Evolutionary conservation across 1,140 invertebrate species (phyloP).

Genomic region (Neodiprion virginianus): DNA sequence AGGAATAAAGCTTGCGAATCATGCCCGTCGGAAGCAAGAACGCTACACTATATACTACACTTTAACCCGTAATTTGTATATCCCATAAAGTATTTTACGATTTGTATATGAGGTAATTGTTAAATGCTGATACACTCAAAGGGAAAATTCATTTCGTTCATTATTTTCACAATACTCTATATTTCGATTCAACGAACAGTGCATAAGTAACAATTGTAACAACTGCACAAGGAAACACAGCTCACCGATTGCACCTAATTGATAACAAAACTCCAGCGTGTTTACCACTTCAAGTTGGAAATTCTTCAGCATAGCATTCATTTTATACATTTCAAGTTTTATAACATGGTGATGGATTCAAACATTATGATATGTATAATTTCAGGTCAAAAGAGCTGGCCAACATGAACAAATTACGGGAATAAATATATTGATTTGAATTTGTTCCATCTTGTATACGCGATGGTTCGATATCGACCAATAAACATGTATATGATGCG

Average conservation of each 20-base stretch:
- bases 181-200: neutral
- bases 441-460: neutral
- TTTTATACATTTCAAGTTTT: too few relatives aligned
- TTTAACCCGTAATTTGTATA: neutral
- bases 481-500: neutral
- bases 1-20: slow-evolving; percentile 72
- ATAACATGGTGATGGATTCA: too few relatives aligned
- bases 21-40: neutral
- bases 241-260: too few relatives aligned
- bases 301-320: too few relatives aligned
- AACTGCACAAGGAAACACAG: too few relatives aligned
- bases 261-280: too few relatives aligned
- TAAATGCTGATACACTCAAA: neutral
- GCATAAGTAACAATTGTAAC: too few relatives aligned
- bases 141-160: neutral
- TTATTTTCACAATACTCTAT: neutral
- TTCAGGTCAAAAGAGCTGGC: too few relatives aligned
- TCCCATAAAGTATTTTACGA: neutral
- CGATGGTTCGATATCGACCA: neutral
- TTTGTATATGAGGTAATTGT: neutral
- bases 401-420: too few relatives aligned
- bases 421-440: neutral
- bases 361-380: too few relatives aligned
- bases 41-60: neutral
- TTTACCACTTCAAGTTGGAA: too few relatives aligned